Evolutionary conservation across 2,113 vertebrate species (phyloP).

Genomic region (Sylvilagus bachmani): DNA sequence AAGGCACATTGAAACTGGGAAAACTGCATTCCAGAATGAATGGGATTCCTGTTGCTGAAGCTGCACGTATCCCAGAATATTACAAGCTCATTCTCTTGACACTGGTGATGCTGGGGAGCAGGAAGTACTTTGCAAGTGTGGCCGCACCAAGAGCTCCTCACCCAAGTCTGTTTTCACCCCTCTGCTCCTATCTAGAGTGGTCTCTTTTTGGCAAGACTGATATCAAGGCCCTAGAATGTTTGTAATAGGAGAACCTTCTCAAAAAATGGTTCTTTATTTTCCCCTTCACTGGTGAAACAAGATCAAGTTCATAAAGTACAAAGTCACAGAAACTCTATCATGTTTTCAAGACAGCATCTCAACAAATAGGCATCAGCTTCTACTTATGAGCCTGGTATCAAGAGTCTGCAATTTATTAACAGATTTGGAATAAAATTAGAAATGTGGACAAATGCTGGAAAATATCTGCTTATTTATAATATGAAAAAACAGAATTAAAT

Average conservation of each 20-base stretch:
- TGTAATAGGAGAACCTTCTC: neutral
- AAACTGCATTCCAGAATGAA: neutral
- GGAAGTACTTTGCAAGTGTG: fast-evolving
- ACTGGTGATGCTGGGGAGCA: no score
- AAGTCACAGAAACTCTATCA: neutral
- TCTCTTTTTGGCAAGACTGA: neutral
- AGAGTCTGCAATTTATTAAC: neutral
- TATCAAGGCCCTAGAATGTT: no score
- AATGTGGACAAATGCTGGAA: neutral
- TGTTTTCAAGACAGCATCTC: neutral
- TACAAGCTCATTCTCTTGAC: neutral
- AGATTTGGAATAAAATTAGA: neutral
- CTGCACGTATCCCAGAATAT: neutral
- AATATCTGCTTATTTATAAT: neutral
- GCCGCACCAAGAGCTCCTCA: neutral
- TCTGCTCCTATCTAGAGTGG: neutral
- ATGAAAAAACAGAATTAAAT: neutral
- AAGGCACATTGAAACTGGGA: neutral
- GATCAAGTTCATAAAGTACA: neutral
- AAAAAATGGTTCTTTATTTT: neutral
- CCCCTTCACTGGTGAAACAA: neutral
- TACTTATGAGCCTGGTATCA: neutral
- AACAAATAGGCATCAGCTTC: no score
- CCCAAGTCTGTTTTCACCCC: no score
- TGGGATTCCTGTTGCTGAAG: no score